A percentile compares a stretch with the other conserved stretches of the same genome.
phyloP scores from a whole-genome alignment of 2,113 vertebrate genomes.

The Oryctolagus cuniculus region mOryCun1.1 NC_091440.1:38738001-38738500 shows the following conservation, averaged over 20 bases:
- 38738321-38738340: not conserved
- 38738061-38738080: not conserved
- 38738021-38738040: not conserved
- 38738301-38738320: not conserved
- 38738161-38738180: no score
- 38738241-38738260: not conserved
- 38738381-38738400: not conserved
- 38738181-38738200: not conserved
- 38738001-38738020: not conserved
- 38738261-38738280: not conserved
- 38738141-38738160: not conserved
- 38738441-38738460: not conserved
- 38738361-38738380: not conserved
- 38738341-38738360: not conserved
- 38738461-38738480: accelerated
- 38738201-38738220: not conserved
- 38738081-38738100: not conserved
- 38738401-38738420: not conserved
- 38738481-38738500: accelerated
- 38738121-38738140: not conserved
- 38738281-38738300: not conserved
- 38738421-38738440: not conserved
- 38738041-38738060: not conserved
- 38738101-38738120: accelerated
- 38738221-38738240: conserved; percentile 12